Percentiles rank a stretch among this genome's conserved stretches.
These are phyloP conservation scores for Chelidonichthys spinosus DNA, from an alignment of 2,797 vertebrate species.

Conservation along the genomic window DNA sequence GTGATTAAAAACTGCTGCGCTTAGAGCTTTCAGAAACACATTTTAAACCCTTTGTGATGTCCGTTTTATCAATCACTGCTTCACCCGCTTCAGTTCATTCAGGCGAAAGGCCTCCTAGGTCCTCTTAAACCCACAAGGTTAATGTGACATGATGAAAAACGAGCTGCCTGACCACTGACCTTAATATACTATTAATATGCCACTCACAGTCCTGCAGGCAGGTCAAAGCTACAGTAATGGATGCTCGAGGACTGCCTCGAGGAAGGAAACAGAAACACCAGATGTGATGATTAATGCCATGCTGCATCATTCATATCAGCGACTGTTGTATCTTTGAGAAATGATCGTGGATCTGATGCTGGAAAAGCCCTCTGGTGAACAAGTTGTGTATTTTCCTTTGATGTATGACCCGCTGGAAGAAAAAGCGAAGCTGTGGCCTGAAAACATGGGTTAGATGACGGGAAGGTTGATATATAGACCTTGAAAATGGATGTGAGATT, in stretches of 20 bases:
- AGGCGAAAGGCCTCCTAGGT: slow-evolving; percentile 44
- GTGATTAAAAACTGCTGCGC: not conserved
- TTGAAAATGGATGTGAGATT: slow-evolving; percentile 15
- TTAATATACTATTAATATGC: slow-evolving; percentile 72
- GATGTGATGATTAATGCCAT: slow-evolving; percentile 50
- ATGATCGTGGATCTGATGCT: slow-evolving; percentile 47
- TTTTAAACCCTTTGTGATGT: slow-evolving; percentile 21
- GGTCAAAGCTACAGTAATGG: slow-evolving; percentile 52
- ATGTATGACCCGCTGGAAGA: slow-evolving; percentile 35
- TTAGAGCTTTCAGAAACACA: not conserved
- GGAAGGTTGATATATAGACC: slow-evolving; percentile 8
- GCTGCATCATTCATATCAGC: slow-evolving; percentile 43
- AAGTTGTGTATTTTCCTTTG: slow-evolving; percentile 25
- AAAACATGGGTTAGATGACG: slow-evolving; percentile 19
- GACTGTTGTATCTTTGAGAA: slow-evolving; percentile 38
- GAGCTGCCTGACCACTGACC: slow-evolving; percentile 66
- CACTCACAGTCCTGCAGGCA: slow-evolving; percentile 27
- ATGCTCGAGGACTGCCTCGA: slow-evolving; percentile 34
- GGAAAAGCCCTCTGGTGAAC: slow-evolving; percentile 33
- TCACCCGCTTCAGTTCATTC: slow-evolving; percentile 17
- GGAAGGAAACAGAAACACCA: slow-evolving; percentile 14
- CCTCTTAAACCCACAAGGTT: slow-evolving; percentile 65
- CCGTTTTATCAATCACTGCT: slow-evolving; percentile 15
- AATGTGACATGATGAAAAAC: slow-evolving; percentile 65
- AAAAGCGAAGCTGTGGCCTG: slow-evolving; percentile 7